Evolutionary conservation across 2,113 vertebrate genomes (phyloP).

Genomic region (Panurus biarmicus): DNA sequence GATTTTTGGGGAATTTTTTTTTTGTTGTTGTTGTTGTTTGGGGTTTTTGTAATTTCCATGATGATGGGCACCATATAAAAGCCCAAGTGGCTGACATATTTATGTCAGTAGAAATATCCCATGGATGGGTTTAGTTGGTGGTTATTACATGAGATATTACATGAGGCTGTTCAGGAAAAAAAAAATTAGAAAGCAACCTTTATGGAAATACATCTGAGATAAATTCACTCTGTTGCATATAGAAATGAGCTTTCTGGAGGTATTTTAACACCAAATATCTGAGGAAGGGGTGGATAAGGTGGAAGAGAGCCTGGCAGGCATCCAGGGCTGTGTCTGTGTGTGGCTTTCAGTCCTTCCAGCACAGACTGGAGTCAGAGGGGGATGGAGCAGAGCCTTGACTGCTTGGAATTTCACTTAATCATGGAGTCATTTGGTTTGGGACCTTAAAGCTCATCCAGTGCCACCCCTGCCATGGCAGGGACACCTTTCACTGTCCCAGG

Average conservation of each 20-base stretch:
- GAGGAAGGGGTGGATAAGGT: background rate
- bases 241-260: background rate
- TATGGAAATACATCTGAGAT: background rate
- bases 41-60: background rate
- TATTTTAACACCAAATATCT: background rate
- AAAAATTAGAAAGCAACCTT: background rate
- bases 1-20: background rate
- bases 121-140: background rate
- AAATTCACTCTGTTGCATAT: background rate
- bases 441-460: background rate
- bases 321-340: background rate
- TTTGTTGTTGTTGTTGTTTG: no score
- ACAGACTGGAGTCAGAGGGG: accelerated
- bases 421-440: background rate
- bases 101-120: background rate
- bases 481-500: background rate
- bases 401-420: background rate
- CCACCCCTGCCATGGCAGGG: background rate
- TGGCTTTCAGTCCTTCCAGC: background rate
- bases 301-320: background rate
- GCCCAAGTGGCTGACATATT: background rate
- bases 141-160: background rate
- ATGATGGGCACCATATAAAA: background rate
- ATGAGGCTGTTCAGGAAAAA: background rate
- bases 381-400: background rate